Conservation (phyloP, 2,113 vertebrate genomes). For the Oreocharis arfaki region DNA sequence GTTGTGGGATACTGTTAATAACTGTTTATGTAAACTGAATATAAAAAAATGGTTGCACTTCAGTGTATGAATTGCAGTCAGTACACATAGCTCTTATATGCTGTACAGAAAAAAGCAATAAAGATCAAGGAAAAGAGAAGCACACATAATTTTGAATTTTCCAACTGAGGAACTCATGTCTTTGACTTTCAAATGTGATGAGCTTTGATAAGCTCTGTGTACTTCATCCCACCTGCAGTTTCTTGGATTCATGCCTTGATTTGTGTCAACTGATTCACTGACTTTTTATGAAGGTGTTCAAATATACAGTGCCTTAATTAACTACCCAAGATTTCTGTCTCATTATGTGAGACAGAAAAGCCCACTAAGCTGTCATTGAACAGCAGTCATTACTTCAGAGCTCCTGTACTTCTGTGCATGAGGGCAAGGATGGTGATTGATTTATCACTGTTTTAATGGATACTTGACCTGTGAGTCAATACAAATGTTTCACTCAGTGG, state of each 20-base stretch:
- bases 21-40: neutral
- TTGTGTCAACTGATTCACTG: constrained; percentile 61
- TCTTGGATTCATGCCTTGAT: constrained; percentile 57
- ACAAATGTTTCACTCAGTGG: constrained; percentile 53
- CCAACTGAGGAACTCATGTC: neutral
- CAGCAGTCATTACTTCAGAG: constrained; percentile 58
- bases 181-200: constrained; percentile 60
- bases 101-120: neutral
- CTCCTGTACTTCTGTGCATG: constrained; percentile 6
- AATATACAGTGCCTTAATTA: constrained; percentile 65
- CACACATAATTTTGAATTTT: neutral
- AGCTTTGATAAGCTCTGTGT: constrained; percentile 2
- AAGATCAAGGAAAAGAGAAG: neutral
- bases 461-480: constrained; percentile 71
- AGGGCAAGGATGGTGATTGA: neutral
- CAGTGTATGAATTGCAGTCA: neutral
- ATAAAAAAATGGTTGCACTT: neutral
- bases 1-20: neutral
- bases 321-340: constrained; percentile 55
- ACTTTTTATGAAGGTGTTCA: constrained; percentile 70
- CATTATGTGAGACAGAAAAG: constrained; percentile 64
- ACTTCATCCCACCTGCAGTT: constrained; percentile 57
- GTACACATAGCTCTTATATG: neutral
- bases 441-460: constrained; percentile 68
- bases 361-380: constrained; percentile 63